Base-by-base conservation (phyloP, 2,888 invertebrate species). In the Latheticus oryzae region DNA sequence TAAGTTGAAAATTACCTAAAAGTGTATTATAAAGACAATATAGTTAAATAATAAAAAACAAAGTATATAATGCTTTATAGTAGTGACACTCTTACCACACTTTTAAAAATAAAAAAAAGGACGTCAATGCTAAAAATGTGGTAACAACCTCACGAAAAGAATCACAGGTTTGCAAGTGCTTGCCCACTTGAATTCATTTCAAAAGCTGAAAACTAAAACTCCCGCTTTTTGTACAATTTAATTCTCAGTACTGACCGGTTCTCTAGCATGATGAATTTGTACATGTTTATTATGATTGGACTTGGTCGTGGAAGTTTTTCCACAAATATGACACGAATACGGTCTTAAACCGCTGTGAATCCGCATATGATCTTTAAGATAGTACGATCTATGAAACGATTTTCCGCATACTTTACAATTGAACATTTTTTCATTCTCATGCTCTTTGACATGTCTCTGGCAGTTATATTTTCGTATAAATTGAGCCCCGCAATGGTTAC, bases 261-360 rank as follows among this genome's bases (percentile, higher is more conserved):
- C 93, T 45, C 93, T 81, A 43, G 93, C 92, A 79, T 93, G 93
- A 78, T 94, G 94, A 69, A 93, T 93, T 79, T 90, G 89, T 55
- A 93, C 85, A 77, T 94, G 93, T 77, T 93, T 93, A 72, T 93
- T 93, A 73, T 94, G 93, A 80, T 94, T 94, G 32, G 92, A 92
- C 79, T 93, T 93, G 50, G 93, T 93, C 67, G 91, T 89, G 37
- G 92, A 92, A 4, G 91, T 89, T 79, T 94, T 94, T 17, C 93
- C 93, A 77, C 94, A 94, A 55, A 94, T 90, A 70, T 90, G 90
- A 79, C 94, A 94, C 0, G 90, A 84, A 78, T 88, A 93, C 19
- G 93, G 93, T 45, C 90, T 78, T 23, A 83, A 86, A 0, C 93
- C 93, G 53, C 89, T 90, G 74, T 95, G 94, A 43, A 92, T 90